Evolutionary conservation across 1,140 invertebrate genomes (phyloP).

Genomic region (Pachyrhynchus sulphureomaculatus): DNA sequence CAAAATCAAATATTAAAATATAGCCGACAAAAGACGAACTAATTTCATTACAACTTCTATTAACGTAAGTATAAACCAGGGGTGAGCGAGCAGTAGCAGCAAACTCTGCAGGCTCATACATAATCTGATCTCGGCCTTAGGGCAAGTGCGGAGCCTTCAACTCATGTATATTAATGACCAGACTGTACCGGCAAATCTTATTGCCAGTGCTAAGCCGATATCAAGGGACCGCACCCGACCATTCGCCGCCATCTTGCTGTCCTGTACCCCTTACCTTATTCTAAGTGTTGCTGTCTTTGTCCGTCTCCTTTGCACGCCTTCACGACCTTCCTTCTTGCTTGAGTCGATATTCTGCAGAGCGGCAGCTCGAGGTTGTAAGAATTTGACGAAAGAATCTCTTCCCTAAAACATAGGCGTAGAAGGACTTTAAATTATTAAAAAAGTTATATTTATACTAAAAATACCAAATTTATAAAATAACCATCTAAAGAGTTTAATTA

Average conservation of each 20-base stretch:
- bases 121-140: constrained; percentile 2
- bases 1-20: no score
- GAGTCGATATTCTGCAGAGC: constrained; percentile 47
- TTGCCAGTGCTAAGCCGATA: constrained; percentile 50
- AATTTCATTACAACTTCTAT: no score
- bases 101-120: constrained; percentile 6
- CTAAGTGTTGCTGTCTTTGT: constrained; percentile 32
- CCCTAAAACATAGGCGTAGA: constrained; percentile 1
- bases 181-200: constrained; percentile 51
- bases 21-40: no score
- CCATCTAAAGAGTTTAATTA: background rate
- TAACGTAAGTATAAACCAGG: background rate
- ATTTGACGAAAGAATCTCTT: constrained; percentile 44
- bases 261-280: constrained; percentile 9
- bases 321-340: constrained; percentile 43
- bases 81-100: background rate
- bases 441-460: no score
- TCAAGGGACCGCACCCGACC: constrained; percentile 48
- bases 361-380: constrained; percentile 44
- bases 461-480: no score
- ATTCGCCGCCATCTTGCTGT: constrained; percentile 45
- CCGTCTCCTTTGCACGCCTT: constrained; percentile 23
- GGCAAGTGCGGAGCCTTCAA: constrained; percentile 13
- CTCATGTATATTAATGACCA: constrained; percentile 52
- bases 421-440: no score